Evolutionary conservation across 2,113 vertebrate genomes (phyloP), one percentile per base, ranked within the genome.

Genomic region (Megaceryle maxima): DNA sequence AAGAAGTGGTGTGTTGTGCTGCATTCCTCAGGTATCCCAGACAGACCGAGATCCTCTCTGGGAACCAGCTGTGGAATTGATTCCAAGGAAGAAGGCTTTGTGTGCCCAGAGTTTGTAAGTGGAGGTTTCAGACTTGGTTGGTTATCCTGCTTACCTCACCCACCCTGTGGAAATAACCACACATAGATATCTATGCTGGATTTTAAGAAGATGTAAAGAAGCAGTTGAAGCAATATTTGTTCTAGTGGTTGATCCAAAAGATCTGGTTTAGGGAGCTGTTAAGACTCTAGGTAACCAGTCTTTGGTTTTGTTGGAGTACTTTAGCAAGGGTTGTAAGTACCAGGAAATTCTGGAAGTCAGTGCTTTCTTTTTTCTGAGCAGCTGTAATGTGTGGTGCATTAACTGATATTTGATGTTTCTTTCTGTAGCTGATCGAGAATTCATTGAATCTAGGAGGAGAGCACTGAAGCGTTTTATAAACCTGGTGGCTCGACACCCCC

Each of bases 401-500:
- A 19, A 68, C 4, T 20, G n/a, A 21, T 3, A 6, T 26, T 3
- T 12, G 2, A 50, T 97, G 25, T 92, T 98, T 94, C 96, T 62
- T 96, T 89, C 74, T 1, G 12, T 96, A 98, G 99, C 99, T 3
- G 99, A 99, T 95, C 98, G 98, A 2, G 99, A 99, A 48, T 99
- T 99, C 98, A 99, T 99, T 4, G 99, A 99, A 44, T 98, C 98
- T 3, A 97, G 99, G 77, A 97, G 99, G 87, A 98, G 99, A 5
- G 99, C 98, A 1, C 98, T 99, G 73, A 96, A 97, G 87, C 98
- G 99, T 43, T 99, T 99, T 46, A 98, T 99, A 44, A 99, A 99
- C 97, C 95, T 99, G 96, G 99, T 99, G 97, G 98, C 99, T 13
- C 98, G 99, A 12, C 99, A 99, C 62, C 99, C 99, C 3, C 98